A percentile compares a stretch with the other conserved stretches of the same genome.
Evolutionary conservation across 1,140 invertebrate genomes (phyloP).

Genomic region (Cotesia glomerata): DNA sequence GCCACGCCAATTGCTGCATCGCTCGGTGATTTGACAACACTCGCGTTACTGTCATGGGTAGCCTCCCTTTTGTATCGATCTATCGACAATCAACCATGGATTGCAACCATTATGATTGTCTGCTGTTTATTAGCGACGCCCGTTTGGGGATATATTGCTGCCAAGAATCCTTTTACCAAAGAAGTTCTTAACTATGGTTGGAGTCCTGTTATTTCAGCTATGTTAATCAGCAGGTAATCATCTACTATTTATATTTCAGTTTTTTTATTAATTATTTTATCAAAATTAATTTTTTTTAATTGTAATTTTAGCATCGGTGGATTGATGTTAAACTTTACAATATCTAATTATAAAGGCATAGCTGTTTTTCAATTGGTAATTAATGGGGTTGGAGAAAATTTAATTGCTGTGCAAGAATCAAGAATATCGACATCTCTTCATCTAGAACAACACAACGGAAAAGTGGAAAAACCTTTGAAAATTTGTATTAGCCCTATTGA

Average conservation of each 20-base stretch:
- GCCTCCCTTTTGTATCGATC: conserved; percentile 73
- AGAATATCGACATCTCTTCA: conserved; percentile 89
- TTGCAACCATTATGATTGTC: conserved; percentile 72
- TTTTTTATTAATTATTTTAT: neutral
- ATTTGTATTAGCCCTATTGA: conserved; percentile 71
- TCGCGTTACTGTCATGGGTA: conserved; percentile 83
- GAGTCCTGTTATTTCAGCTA: conserved; percentile 84
- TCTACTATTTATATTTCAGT: neutral
- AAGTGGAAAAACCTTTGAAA: conserved; percentile 53
- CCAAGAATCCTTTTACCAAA: conserved; percentile 77
- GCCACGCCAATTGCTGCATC: conserved; percentile 96
- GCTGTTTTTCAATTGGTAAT: conserved; percentile 88
- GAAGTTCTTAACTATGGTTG: conserved; percentile 82
- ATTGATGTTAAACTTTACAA: conserved; percentile 81
- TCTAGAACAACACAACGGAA: conserved; percentile 68
- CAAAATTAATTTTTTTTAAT: conserved; percentile 17
- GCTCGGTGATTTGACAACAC: conserved; percentile 89
- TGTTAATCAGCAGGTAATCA: conserved; percentile 79
- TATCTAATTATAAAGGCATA: conserved; percentile 80
- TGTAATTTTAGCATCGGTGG: conserved; percentile 70
- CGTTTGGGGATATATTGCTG: conserved; percentile 79
- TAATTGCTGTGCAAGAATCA: conserved; percentile 93
- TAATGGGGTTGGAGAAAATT: conserved; percentile 92
- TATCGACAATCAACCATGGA: conserved; percentile 67
- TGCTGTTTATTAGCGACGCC: conserved; percentile 73